Evolutionary conservation across 2,888 invertebrate genomes (phyloP).

Genomic region (Ophion ellenae): DNA sequence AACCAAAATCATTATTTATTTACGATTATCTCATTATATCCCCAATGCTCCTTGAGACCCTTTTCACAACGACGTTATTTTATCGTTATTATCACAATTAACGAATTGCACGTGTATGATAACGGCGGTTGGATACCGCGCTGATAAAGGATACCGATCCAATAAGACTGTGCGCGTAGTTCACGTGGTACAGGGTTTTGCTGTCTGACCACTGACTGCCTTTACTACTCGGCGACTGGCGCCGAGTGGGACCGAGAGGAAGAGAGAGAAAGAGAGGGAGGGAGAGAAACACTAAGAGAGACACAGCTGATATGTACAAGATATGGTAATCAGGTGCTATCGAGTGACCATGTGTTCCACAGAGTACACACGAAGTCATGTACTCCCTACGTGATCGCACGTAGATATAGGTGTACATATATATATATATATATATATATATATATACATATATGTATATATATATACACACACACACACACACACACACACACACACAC

Average conservation of each 20-base stretch:
- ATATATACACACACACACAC: no score
- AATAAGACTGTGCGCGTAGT: slow-evolving; percentile 29
- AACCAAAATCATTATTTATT: no score
- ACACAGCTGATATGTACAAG: slow-evolving; percentile 32
- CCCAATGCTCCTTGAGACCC: not conserved
- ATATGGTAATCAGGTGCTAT: slow-evolving; percentile 59
- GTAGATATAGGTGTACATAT: not conserved
- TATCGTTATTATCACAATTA: not conserved
- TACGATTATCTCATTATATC: not conserved
- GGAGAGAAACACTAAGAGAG: slow-evolving; percentile 5
- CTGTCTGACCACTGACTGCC: slow-evolving; percentile 48
- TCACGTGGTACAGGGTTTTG: slow-evolving; percentile 18
- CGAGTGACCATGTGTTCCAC: slow-evolving; percentile 51
- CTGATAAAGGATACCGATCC: slow-evolving; percentile 15
- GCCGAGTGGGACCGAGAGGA: not conserved
- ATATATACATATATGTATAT: no score
- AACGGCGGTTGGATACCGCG: not conserved
- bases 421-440: not conserved
- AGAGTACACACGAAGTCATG: slow-evolving; percentile 9
- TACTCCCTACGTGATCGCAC: slow-evolving; percentile 5
- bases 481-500: no score
- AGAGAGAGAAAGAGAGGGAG: not conserved
- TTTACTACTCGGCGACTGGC: slow-evolving; percentile 28
- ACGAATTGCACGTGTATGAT: not conserved
- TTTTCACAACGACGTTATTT: no score